These are phyloP conservation scores for Drosophila siamana DNA, from an alignment of 2,888 invertebrate species.

Conservation along the genomic window DNA sequence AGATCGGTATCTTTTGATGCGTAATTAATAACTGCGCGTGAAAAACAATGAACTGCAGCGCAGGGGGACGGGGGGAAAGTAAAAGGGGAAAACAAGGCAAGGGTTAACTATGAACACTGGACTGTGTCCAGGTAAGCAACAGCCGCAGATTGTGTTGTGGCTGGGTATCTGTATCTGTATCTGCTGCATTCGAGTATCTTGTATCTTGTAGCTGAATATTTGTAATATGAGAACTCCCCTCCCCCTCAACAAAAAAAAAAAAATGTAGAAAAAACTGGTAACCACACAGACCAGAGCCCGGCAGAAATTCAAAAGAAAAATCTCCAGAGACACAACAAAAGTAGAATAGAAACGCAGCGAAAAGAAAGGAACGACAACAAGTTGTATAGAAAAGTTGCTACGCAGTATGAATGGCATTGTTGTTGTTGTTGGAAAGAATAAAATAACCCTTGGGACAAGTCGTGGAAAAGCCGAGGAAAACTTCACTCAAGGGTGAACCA, in stretches of 20 bases:
- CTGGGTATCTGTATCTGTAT: not conserved
- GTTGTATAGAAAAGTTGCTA: constrained; percentile 71
- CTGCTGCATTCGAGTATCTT: constrained; percentile 5
- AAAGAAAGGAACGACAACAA: constrained; percentile 48
- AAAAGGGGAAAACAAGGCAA: constrained; percentile 2
- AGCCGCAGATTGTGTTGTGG: no score
- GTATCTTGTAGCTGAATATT: constrained; percentile 11
- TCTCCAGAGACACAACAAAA: constrained; percentile 32
- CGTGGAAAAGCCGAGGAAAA: constrained; percentile 63
- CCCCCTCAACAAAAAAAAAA: constrained; percentile 7
- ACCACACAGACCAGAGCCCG: constrained; percentile 59
- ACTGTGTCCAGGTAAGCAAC: constrained; percentile 52
- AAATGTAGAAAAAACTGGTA: constrained; percentile 31
- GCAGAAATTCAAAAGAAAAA: constrained; percentile 60
- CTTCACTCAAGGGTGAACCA: constrained; percentile 54
- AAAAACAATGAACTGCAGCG: constrained; percentile 29
- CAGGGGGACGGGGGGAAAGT: constrained; percentile 9
- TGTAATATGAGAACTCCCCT: constrained; percentile 61
- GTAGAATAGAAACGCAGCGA: constrained; percentile 17
- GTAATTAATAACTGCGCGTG: constrained; percentile 73
- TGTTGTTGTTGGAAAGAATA: constrained; percentile 13
- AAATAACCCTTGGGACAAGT: constrained; percentile 57
- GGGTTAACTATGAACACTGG: constrained; percentile 20
- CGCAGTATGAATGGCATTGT: constrained; percentile 44
- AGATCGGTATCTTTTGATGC: constrained; percentile 79